These are phyloP conservation scores for Gallinago solitaria DNA, from an alignment of 2,797 vertebrate species.

Conservation along the genomic window DNA sequence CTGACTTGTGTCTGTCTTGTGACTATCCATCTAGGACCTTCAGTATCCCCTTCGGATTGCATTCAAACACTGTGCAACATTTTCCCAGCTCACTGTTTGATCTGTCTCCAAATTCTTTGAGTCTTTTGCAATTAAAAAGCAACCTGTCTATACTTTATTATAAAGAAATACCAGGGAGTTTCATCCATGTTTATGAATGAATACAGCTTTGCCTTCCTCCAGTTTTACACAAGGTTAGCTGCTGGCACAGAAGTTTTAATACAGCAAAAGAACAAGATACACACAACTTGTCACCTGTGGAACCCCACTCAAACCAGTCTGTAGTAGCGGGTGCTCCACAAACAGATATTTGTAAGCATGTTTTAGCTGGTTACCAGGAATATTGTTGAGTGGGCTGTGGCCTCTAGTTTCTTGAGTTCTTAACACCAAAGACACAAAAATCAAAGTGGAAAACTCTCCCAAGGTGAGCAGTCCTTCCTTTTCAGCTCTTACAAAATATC, in stretches of 20 bases:
- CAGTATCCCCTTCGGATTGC: constrained; percentile 2
- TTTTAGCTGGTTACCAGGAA: not conserved
- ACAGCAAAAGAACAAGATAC: not conserved
- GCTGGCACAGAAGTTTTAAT: not conserved
- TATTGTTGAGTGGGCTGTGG: not conserved
- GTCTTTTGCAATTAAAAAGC: constrained; percentile 17
- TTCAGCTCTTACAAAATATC: not conserved
- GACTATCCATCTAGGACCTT: not conserved
- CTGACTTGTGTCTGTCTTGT: not conserved
- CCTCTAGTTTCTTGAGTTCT: not conserved
- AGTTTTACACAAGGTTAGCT: not conserved
- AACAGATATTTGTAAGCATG: not conserved
- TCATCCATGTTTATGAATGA: not conserved
- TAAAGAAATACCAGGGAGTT: constrained; percentile 28
- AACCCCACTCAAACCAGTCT: constrained; percentile 35
- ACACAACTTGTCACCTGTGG: not conserved
- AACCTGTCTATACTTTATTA: constrained; percentile 23
- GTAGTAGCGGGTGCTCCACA: not conserved
- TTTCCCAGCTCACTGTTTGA: not conserved
- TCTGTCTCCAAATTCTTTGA: constrained; percentile 9
- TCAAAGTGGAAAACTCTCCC: not conserved
- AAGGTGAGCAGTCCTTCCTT: not conserved
- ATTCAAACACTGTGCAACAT: not conserved
- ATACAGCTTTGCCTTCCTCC: not conserved
- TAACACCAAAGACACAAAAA: not conserved